Percentiles rank a stretch among this genome's conserved stretches.
phyloP scores from a whole-genome alignment of 1,140 invertebrate genomes.

The Drosophila repletoides region DNA sequence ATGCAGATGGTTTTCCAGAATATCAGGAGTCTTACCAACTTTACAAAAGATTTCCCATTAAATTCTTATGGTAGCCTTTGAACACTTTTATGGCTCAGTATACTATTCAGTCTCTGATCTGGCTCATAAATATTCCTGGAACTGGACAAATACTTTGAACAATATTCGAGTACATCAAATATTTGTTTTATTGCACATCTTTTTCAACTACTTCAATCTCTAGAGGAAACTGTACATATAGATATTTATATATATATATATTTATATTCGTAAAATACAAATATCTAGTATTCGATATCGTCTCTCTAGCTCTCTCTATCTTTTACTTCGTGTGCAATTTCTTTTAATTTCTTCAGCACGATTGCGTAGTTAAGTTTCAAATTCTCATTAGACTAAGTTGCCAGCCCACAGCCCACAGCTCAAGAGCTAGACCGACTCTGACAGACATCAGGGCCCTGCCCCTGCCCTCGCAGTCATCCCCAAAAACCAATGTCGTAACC shows the following conservation, averaged over 20 bases:
- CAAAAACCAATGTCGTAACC: constrained; percentile 75
- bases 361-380: constrained; percentile 79
- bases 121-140: no score
- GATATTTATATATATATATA: background rate
- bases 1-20: no score
- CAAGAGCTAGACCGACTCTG: constrained; percentile 66
- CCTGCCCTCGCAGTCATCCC: constrained; percentile 17
- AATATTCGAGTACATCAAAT: constrained; percentile 44
- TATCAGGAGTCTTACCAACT: no score
- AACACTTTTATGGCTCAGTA: no score
- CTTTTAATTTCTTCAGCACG: constrained; percentile 79
- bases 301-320: constrained; percentile 21
- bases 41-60: no score
- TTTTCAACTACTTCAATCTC: background rate
- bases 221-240: background rate
- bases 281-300: constrained; percentile 24
- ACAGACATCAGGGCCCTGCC: constrained; percentile 45
- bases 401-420: constrained; percentile 70
- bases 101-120: no score
- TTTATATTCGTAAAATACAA: background rate
- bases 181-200: constrained; percentile 60
- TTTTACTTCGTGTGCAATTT: constrained; percentile 68
- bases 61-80: no score
- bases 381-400: constrained; percentile 80
- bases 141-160: background rate